Percentiles rank a stretch among this genome's conserved stretches.
phyloP scores from a whole-genome alignment of 2,888 invertebrate species.

The Adelognathus sp. region DNA sequence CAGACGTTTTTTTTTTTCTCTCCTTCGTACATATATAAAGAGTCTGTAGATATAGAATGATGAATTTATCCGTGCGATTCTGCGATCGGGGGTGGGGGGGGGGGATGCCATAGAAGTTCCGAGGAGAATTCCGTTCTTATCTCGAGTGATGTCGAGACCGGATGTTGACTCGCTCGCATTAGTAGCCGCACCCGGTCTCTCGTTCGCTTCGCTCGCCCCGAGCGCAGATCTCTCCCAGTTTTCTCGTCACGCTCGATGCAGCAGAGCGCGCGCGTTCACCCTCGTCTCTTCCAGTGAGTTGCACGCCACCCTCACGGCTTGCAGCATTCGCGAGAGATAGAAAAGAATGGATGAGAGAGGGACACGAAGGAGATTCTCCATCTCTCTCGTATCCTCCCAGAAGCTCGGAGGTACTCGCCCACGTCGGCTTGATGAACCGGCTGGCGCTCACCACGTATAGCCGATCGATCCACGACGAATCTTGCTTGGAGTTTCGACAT shows the following conservation, averaged over 20 bases:
- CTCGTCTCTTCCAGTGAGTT: constrained; percentile 32
- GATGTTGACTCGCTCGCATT: constrained; percentile 51
- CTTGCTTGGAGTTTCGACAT: constrained; percentile 1
- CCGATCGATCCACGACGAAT: constrained; percentile 16
- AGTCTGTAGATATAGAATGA: not conserved
- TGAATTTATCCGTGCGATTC: not conserved
- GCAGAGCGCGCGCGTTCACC: constrained; percentile 26
- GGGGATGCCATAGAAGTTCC: not conserved
- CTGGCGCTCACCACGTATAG: constrained; percentile 25
- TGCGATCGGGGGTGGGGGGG: not conserved
- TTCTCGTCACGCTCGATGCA: constrained; percentile 23
- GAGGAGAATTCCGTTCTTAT: constrained; percentile 23
- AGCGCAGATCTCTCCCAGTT: constrained; percentile 3
- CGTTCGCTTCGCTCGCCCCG: not conserved
- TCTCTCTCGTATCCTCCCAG: constrained; percentile 11
- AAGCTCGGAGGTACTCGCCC: not conserved
- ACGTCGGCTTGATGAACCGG: constrained; percentile 35
- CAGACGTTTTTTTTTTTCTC: not conserved
- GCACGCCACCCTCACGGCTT: not conserved
- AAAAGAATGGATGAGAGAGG: not conserved
- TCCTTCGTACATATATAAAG: not conserved
- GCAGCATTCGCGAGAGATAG: constrained; percentile 15
- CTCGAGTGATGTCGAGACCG: constrained; percentile 30
- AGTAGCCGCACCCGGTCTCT: constrained; percentile 33
- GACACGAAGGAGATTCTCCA: constrained; percentile 1